Evolutionary conservation across 2,113 vertebrate genomes (phyloP).

Genomic region (Otolemur garnettii): DNA sequence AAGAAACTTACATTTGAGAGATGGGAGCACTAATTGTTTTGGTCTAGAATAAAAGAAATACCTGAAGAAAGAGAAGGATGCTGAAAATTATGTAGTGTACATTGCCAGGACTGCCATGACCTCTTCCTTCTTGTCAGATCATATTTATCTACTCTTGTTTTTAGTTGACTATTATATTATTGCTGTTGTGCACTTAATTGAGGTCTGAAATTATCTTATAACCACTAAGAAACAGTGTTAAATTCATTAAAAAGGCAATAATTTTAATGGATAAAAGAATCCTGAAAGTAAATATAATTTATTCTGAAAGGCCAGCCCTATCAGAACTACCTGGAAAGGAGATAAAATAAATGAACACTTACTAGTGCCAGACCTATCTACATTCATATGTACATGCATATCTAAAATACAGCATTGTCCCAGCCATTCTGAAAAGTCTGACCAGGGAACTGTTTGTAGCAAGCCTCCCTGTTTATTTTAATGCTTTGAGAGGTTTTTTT

Average conservation of each 20-base stretch:
- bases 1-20: not conserved
- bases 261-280: not conserved
- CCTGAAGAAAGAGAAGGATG: not conserved
- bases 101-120: not conserved
- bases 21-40: not conserved
- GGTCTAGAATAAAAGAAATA: not conserved
- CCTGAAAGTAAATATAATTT: not conserved
- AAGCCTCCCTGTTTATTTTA: not conserved
- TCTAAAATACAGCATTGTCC: not conserved
- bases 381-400: not conserved
- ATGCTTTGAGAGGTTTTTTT: too few species aligned
- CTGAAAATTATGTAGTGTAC: not conserved
- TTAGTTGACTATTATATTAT: not conserved
- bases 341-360: not conserved
- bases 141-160: not conserved
- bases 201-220: not conserved
- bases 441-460: not conserved
- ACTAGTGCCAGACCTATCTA: not conserved
- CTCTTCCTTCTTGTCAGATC: not conserved
- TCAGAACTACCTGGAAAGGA: not conserved
- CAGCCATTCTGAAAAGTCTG: too few species aligned
- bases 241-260: not conserved
- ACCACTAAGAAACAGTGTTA: not conserved
- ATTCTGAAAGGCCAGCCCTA: not conserved
- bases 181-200: not conserved